A percentile compares a stretch with the other conserved stretches of the same genome.
Conservation (phyloP, 2,888 invertebrate species). For the Aleiodes leptofemur region DNA sequence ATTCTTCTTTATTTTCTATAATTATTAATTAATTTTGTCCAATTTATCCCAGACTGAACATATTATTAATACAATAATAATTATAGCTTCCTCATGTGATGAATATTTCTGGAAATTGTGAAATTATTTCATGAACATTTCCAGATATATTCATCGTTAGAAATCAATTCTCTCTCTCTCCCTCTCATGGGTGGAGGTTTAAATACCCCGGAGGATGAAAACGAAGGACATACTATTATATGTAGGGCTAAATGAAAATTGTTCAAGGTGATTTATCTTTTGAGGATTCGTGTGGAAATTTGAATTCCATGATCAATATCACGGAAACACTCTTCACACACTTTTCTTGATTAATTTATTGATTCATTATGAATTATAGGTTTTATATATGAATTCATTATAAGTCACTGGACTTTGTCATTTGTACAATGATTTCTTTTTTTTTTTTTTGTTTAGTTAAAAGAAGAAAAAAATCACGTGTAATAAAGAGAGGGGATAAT, state of each 20-base stretch:
- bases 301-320: too few relatives aligned
- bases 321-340: too few relatives aligned
- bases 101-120: constrained; percentile 20
- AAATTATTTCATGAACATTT: constrained; percentile 2
- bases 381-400: constrained; percentile 31
- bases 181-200: too few relatives aligned
- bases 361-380: constrained; percentile 3
- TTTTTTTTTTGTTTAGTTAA: neutral
- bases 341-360: constrained; percentile 9
- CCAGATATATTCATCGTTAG: neutral
- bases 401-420: neutral
- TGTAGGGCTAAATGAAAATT: too few relatives aligned
- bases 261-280: too few relatives aligned
- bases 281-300: too few relatives aligned
- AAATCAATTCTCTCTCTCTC: too few relatives aligned
- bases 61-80: constrained; percentile 24
- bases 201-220: too few relatives aligned
- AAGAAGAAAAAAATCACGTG: constrained; percentile 5
- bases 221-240: too few relatives aligned
- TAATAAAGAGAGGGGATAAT: constrained; percentile 35
- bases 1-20: neutral
- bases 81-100: constrained; percentile 54
- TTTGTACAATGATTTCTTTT: neutral
- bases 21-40: constrained; percentile 23
- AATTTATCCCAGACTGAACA: constrained; percentile 29